A percentile compares a stretch with the other conserved stretches of the same genome.
These are phyloP conservation scores for Dinothrombium tinctorium DNA, from an alignment of 1,140 invertebrate genomes.

Conservation along the genomic window DNA sequence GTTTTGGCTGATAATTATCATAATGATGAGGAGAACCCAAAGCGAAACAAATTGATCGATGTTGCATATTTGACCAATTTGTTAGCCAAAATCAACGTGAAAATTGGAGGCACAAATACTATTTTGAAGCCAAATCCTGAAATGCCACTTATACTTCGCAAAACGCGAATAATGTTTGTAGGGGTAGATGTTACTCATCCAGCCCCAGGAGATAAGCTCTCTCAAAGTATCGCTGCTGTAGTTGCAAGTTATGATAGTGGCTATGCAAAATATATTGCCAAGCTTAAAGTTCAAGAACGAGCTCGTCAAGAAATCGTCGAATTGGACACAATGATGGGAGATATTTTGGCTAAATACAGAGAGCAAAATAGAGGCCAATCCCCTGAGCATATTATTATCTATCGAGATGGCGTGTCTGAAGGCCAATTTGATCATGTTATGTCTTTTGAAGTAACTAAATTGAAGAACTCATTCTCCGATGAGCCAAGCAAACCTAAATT, in stretches of 20 bases:
- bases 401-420: slow-evolving; percentile 13
- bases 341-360: background rate
- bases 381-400: too few relatives aligned
- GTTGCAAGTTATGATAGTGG: slow-evolving; percentile 8
- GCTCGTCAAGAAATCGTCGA: slow-evolving; percentile 4
- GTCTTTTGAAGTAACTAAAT: background rate
- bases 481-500: too few relatives aligned
- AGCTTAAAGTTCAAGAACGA: slow-evolving; percentile 7
- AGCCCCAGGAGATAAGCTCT: slow-evolving; percentile 34
- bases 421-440: slow-evolving; percentile 13
- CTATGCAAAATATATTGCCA: slow-evolving; percentile 4
- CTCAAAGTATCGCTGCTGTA: slow-evolving; percentile 59
- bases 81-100: too few relatives aligned
- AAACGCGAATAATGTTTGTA: slow-evolving; percentile 5
- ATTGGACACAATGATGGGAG: slow-evolving; percentile 3
- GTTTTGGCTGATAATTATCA: too few relatives aligned
- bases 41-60: too few relatives aligned
- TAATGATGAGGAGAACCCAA: too few relatives aligned
- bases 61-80: too few relatives aligned
- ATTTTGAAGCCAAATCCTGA: background rate
- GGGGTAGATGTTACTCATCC: slow-evolving; percentile 63
- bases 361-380: too few relatives aligned
- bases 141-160: background rate
- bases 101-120: too few relatives aligned
- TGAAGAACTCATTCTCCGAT: too few relatives aligned